phyloP scores from a whole-genome alignment of 2,888 invertebrate genomes.

The Tenthredo amoena region DNA sequence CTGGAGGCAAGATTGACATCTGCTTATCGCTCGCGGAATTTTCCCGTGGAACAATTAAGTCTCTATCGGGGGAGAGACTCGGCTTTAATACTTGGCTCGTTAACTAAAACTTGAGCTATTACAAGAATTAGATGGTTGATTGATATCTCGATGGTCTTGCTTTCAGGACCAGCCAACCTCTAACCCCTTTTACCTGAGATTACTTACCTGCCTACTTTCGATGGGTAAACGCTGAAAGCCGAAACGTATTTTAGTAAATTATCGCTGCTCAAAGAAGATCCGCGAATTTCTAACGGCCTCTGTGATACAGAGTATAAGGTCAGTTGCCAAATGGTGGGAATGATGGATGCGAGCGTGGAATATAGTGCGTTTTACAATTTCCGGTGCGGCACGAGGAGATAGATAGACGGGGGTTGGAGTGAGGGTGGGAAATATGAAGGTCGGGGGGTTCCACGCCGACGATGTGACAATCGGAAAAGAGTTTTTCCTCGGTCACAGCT shows the following conservation, averaged over 20 bases:
- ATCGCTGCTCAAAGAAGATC: background rate
- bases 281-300: background rate
- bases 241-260: background rate
- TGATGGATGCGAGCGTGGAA: conserved; percentile 46
- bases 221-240: background rate
- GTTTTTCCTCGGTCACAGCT: conserved; percentile 66
- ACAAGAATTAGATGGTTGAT: conserved; percentile 57
- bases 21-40: conserved; percentile 65
- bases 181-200: conserved; percentile 23
- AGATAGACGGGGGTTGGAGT: conserved; percentile 31
- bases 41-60: conserved; percentile 69
- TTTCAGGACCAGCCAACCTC: background rate
- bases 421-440: conserved; percentile 48
- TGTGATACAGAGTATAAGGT: background rate
- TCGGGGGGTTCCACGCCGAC: background rate
- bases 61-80: conserved; percentile 62
- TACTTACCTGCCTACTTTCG: background rate
- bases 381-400: conserved; percentile 47
- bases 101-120: conserved; percentile 64
- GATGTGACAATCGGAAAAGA: conserved; percentile 50
- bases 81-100: conserved; percentile 65
- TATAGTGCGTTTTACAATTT: conserved; percentile 50
- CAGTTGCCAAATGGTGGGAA: conserved; percentile 36
- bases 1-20: conserved; percentile 63
- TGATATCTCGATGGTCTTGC: conserved; percentile 57